Evolutionary conservation across 2,113 vertebrate genomes (phyloP).

Genomic region (Pituophis catenifer): DNA sequence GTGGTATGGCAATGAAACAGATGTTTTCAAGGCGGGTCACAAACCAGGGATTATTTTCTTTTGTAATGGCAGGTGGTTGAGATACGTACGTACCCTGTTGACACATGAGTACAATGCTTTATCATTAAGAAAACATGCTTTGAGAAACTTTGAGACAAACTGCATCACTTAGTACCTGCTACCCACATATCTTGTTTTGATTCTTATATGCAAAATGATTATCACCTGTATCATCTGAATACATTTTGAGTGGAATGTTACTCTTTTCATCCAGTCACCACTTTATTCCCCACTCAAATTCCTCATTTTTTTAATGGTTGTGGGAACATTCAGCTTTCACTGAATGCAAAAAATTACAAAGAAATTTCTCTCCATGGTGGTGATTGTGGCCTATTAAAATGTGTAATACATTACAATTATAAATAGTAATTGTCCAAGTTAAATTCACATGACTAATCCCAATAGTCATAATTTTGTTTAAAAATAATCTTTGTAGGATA

Average conservation of each 20-base stretch:
- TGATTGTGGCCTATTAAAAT: neutral
- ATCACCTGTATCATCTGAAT: neutral
- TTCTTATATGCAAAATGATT: neutral
- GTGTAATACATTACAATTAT: neutral
- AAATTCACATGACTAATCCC: neutral
- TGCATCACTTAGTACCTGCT: neutral
- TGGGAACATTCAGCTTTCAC: neutral
- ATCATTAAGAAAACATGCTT: neutral
- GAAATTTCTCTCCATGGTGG: neutral
- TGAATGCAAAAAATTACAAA: neutral
- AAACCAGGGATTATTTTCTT: slow-evolving; percentile 4
- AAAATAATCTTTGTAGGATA: neutral
- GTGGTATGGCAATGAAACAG: neutral
- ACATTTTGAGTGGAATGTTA: neutral
- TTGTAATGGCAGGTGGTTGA: slow-evolving; percentile 30
- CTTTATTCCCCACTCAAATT: neutral
- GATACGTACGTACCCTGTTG: slow-evolving; percentile 24
- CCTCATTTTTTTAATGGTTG: neutral
- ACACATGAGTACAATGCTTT: neutral
- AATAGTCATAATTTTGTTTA: neutral
- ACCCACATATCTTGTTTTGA: neutral
- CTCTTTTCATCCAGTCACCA: neutral
- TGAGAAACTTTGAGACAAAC: neutral
- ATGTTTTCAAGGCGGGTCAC: neutral
- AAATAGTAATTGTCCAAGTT: neutral